Evolutionary conservation across 2,888 invertebrate species (phyloP).

Genomic region (Alcis repandata): DNA sequence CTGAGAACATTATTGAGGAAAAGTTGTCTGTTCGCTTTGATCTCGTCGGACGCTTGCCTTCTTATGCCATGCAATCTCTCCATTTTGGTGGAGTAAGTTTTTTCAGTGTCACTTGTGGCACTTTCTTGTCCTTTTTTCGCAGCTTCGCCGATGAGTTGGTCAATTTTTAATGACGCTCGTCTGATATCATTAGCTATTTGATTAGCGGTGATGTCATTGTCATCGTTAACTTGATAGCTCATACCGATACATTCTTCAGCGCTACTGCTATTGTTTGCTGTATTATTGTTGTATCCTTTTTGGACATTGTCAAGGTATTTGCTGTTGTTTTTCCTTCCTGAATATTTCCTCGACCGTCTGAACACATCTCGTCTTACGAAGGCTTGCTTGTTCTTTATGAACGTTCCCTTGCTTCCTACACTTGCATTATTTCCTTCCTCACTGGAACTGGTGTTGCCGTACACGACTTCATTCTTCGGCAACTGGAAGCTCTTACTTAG

Average conservation of each 20-base stretch:
- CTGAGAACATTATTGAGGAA: slow-evolving; percentile 79
- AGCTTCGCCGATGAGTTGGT: slow-evolving; percentile 82
- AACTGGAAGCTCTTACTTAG: slow-evolving; percentile 84
- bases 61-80: slow-evolving; percentile 87
- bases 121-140: slow-evolving; percentile 71
- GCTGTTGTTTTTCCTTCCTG: slow-evolving; percentile 77
- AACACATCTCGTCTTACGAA: slow-evolving; percentile 83
- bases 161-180: slow-evolving; percentile 86
- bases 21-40: slow-evolving; percentile 78
- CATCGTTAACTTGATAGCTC: slow-evolving; percentile 85
- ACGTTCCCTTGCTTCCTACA: slow-evolving; percentile 81
- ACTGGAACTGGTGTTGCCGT: slow-evolving; percentile 83
- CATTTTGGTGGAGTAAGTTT: slow-evolving; percentile 85
- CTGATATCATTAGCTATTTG: slow-evolving; percentile 86
- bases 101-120: slow-evolving; percentile 74
- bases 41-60: slow-evolving; percentile 80
- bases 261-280: slow-evolving; percentile 77
- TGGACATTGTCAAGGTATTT: slow-evolving; percentile 71
- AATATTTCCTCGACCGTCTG: slow-evolving; percentile 82
- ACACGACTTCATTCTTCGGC: slow-evolving; percentile 78
- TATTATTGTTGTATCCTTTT: slow-evolving; percentile 72
- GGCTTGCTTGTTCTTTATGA: slow-evolving; percentile 87
- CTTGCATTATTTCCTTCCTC: slow-evolving; percentile 81
- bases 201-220: slow-evolving; percentile 84
- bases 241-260: slow-evolving; percentile 81